Conservation (phyloP, 2,888 invertebrate genomes). For the Eudemis profundana region DNA sequence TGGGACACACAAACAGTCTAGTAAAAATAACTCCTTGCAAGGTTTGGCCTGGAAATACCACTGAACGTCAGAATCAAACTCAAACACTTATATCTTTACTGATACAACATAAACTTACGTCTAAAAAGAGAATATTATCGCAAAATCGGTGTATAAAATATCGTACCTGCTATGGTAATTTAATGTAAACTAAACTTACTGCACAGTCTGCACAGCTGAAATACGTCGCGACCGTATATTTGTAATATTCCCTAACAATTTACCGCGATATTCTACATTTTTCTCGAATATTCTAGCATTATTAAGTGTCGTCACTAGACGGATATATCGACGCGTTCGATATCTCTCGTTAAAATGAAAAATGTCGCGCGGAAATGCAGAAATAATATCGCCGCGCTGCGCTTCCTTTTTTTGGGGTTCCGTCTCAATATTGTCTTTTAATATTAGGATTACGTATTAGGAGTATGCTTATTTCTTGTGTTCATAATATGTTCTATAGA, state of each 20-base stretch:
- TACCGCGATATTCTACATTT: slow-evolving; percentile 14
- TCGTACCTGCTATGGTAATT: background rate
- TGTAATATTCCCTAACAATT: slow-evolving; percentile 19
- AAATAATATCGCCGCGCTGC: slow-evolving; percentile 46
- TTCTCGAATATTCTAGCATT: slow-evolving; percentile 35
- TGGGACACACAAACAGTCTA: too few relatives aligned
- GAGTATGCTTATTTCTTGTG: too few relatives aligned
- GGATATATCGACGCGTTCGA: slow-evolving; percentile 42
- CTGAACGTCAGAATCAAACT: too few relatives aligned
- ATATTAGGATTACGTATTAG: too few relatives aligned
- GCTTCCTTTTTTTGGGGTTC: slow-evolving; percentile 31
- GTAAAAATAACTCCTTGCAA: too few relatives aligned
- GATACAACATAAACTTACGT: too few relatives aligned
- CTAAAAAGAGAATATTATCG: background rate
- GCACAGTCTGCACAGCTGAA: slow-evolving; percentile 8
- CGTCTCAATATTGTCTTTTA: background rate
- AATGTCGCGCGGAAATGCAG: slow-evolving; percentile 52
- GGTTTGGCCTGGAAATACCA: too few relatives aligned
- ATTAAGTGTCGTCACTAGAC: slow-evolving; percentile 36
- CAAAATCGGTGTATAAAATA: background rate
- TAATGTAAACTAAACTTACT: background rate
- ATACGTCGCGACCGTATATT: slow-evolving; percentile 7
- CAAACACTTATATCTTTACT: too few relatives aligned
- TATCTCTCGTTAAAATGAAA: slow-evolving; percentile 60
- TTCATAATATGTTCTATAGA: too few relatives aligned